Percentiles rank a stretch among this genome's conserved stretches.
phyloP scores from a whole-genome alignment of 1,140 invertebrate genomes.

The Cydia amplana region DNA sequence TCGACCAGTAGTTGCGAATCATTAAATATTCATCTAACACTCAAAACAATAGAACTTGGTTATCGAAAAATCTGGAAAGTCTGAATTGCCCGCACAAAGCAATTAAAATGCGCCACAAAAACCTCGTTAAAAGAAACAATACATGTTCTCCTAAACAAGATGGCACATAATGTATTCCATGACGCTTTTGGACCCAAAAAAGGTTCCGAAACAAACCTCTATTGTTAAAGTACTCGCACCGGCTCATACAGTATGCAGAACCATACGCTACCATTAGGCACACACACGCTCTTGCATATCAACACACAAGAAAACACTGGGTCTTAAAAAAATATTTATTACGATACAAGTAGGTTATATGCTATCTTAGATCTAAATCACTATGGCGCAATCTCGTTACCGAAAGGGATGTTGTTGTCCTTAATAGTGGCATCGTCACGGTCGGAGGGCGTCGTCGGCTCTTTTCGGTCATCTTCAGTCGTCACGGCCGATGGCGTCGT shows the following conservation, averaged over 20 bases:
- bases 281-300: slow-evolving; percentile 24
- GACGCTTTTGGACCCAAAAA: slow-evolving; percentile 19
- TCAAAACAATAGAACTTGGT: background rate
- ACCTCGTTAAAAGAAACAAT: background rate
- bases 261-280: slow-evolving; percentile 9
- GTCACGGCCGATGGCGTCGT: slow-evolving; percentile 40
- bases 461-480: slow-evolving; percentile 27
- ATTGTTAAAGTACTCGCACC: slow-evolving; percentile 16
- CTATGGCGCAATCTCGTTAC: slow-evolving; percentile 61
- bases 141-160: background rate
- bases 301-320: slow-evolving; percentile 28
- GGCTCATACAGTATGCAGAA: slow-evolving; percentile 28
- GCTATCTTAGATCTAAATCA: slow-evolving; percentile 26
- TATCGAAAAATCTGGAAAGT: background rate
- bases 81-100: background rate
- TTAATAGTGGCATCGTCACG: slow-evolving; percentile 62
- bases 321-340: slow-evolving; percentile 33
- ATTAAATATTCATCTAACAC: background rate
- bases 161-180: slow-evolving; percentile 15
- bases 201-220: slow-evolving; percentile 19
- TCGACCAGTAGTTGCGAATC: background rate
- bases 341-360: slow-evolving; percentile 32
- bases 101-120: slow-evolving; percentile 8
- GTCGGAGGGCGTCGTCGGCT: slow-evolving; percentile 51
- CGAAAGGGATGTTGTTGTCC: slow-evolving; percentile 61